Percentiles rank a stretch among this genome's conserved stretches.
These are phyloP conservation scores for Macrotus californicus DNA, from an alignment of 2,113 vertebrate genomes.

Conservation along the genomic window DNA sequence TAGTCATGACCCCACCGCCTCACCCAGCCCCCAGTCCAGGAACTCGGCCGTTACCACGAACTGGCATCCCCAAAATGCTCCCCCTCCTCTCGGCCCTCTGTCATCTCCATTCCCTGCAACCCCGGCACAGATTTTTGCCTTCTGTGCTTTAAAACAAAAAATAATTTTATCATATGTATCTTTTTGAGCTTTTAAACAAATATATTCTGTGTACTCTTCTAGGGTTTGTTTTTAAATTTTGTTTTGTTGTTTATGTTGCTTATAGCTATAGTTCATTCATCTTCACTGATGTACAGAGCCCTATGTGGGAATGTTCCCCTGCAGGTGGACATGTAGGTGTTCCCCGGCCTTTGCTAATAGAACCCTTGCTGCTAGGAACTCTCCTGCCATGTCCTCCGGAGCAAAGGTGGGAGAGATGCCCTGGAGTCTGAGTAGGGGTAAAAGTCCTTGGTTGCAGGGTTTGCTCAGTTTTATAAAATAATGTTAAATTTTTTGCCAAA, in stretches of 20 bases:
- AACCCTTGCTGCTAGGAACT: not conserved
- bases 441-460: not conserved
- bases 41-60: not conserved
- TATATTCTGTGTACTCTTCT: not conserved
- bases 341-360: not conserved
- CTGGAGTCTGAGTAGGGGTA: not conserved
- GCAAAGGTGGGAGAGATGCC: not conserved
- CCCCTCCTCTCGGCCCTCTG: not conserved
- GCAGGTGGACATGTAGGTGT: not conserved
- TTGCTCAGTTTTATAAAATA: not conserved
- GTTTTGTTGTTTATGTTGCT: not conserved
- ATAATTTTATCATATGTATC: not conserved
- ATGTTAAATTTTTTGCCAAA: slow-evolving; percentile 17
- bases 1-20: not conserved
- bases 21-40: not conserved
- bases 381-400: not conserved
- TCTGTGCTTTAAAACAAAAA: not conserved
- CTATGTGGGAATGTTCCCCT: not conserved
- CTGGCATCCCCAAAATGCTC: not conserved
- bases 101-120: not conserved
- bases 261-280: not conserved
- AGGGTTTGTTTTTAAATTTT: not conserved
- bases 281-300: not conserved
- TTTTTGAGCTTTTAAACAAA: not conserved
- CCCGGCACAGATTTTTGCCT: not conserved